Percentiles rank a stretch among this genome's conserved stretches.
Conservation (phyloP, 1,140 invertebrate species). For the Druon quercuslanigerum region DNA sequence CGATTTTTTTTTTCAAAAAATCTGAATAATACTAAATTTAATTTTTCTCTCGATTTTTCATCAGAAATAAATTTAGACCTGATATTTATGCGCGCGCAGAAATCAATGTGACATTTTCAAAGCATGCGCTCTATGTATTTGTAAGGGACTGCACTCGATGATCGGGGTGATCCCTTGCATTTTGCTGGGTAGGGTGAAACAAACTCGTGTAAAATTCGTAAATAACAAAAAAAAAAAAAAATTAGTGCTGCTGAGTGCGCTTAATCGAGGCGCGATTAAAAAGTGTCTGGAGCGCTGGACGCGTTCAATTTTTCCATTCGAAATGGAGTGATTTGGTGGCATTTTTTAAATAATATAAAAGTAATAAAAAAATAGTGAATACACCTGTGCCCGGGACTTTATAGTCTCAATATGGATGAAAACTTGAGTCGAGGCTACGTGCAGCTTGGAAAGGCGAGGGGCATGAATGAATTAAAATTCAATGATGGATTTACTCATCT, state of each 20-base stretch:
- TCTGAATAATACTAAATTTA: neutral
- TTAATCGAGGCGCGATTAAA: neutral
- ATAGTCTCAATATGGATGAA: constrained; percentile 78
- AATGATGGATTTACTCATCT: constrained; percentile 77
- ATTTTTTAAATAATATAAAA: neutral
- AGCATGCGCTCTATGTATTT: constrained; percentile 55
- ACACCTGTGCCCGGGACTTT: constrained; percentile 6
- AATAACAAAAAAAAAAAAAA: constrained; percentile 33
- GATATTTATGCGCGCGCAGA: constrained; percentile 60
- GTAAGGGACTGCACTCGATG: neutral
- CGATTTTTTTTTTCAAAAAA: neutral
- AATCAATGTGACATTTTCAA: constrained; percentile 68
- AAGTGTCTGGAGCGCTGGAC: neutral
- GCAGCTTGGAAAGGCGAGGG: constrained; percentile 77
- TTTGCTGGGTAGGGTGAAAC: constrained; percentile 44
- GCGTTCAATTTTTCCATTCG: neutral
- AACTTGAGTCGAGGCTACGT: constrained; percentile 82
- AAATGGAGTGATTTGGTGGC: neutral
- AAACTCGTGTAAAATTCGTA: constrained; percentile 43
- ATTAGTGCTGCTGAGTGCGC: neutral
- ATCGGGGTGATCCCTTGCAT: neutral
- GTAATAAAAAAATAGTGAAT: constrained; percentile 7
- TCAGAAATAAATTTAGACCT: neutral
- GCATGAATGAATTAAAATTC: constrained; percentile 75
- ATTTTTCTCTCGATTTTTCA: neutral